Conservation (phyloP, 2,797 vertebrate species). For the Oryzias sinensis region DNA sequence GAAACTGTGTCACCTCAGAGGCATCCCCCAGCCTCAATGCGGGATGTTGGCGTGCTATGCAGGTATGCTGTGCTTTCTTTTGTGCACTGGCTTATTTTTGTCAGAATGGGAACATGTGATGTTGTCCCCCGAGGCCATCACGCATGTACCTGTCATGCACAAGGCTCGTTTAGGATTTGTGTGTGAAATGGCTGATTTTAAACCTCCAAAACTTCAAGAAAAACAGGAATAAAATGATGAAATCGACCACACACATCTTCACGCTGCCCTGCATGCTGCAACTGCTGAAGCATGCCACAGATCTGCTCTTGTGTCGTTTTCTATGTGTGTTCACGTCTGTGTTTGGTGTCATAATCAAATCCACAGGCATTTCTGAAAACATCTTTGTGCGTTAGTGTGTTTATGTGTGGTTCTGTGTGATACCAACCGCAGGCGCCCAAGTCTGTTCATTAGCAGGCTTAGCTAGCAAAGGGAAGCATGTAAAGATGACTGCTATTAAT, state of each 20-base stretch:
- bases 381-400: conserved; percentile 32
- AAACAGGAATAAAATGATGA: conserved; percentile 9
- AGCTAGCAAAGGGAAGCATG: conserved; percentile 68
- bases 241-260: conserved; percentile 30
- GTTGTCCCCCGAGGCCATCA: not conserved
- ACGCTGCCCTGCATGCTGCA: conserved; percentile 22
- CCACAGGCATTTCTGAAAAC: conserved; percentile 43
- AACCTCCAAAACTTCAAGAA: conserved; percentile 11
- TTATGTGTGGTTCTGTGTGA: conserved; percentile 40
- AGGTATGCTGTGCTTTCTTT: conserved; percentile 26
- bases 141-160: conserved; percentile 21
- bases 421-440: conserved; percentile 62
- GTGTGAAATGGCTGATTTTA: conserved; percentile 17
- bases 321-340: not conserved
- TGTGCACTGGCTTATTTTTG: conserved; percentile 21
- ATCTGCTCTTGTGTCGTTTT: conserved; percentile 12
- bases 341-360: conserved; percentile 39
- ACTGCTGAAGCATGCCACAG: conserved; percentile 5
- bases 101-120: conserved; percentile 34
- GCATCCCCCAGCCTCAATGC: conserved; percentile 46
- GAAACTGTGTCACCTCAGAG: conserved; percentile 56
- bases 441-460: conserved; percentile 76
- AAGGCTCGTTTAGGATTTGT: not conserved
- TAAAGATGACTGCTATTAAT: conserved; percentile 80
- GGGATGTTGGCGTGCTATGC: conserved; percentile 22